These are phyloP conservation scores for Cancer borealis DNA, from an alignment of 2,888 invertebrate species.

Conservation along the genomic window DNA sequence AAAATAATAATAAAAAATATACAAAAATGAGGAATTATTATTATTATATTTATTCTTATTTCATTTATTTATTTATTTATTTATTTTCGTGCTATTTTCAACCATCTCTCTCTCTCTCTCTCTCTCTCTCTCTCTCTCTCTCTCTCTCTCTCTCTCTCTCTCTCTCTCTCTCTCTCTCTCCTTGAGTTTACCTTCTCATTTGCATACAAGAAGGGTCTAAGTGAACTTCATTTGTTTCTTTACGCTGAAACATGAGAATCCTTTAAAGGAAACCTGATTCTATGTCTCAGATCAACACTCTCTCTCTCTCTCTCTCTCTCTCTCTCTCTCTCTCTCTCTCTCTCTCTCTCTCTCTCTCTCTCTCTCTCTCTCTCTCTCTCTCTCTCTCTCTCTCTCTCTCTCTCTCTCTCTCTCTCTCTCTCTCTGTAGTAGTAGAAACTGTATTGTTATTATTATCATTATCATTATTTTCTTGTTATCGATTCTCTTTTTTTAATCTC, in stretches of 20 bases:
- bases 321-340: neutral
- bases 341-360: neutral
- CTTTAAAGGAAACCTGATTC: constrained; percentile 34
- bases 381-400: neutral
- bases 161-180: neutral
- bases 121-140: neutral
- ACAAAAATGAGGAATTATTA: neutral
- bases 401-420: too few species aligned
- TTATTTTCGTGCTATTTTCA: too few species aligned
- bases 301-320: too few species aligned
- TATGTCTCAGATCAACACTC: constrained; percentile 46
- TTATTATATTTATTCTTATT: neutral
- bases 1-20: neutral
- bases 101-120: neutral
- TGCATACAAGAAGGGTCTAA: constrained; percentile 24
- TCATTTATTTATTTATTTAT: neutral
- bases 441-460: too few species aligned
- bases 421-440: too few species aligned
- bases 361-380: neutral
- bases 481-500: neutral
- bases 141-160: neutral
- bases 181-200: neutral
- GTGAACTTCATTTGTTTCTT: constrained; percentile 67
- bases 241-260: constrained; percentile 43
- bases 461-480: neutral